Conservation (phyloP, 1,140 invertebrate species). For the Eufriesea mexicana region DNA sequence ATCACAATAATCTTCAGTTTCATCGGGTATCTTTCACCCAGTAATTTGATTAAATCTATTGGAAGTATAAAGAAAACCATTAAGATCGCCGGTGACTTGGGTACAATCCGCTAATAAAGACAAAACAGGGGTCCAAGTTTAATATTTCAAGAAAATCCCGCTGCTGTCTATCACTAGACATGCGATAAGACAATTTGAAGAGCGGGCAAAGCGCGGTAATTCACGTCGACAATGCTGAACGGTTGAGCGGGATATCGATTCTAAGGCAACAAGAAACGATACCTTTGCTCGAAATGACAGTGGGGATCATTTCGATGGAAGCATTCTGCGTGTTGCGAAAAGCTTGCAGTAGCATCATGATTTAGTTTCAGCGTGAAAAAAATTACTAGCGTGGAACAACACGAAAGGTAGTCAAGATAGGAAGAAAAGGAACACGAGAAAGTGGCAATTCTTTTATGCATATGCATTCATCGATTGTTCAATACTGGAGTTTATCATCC, state of each 20-base stretch:
- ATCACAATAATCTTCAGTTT: no score
- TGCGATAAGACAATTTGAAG: slow-evolving; percentile 67
- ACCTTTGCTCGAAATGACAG: slow-evolving; percentile 45
- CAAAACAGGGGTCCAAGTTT: slow-evolving; percentile 25
- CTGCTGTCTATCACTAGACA: slow-evolving; percentile 52
- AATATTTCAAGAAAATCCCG: slow-evolving; percentile 49
- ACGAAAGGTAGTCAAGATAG: no score
- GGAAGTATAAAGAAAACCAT: neutral
- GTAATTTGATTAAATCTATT: neutral
- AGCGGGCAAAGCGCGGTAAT: slow-evolving; percentile 57
- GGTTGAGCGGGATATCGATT: slow-evolving; percentile 56
- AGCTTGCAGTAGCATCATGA: neutral
- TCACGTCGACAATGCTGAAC: slow-evolving; percentile 56
- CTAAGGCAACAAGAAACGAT: slow-evolving; percentile 46
- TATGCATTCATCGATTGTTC: no score
- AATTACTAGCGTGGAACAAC: no score
- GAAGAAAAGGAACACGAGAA: no score
- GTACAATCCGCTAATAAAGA: slow-evolving; percentile 26
- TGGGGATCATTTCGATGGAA: slow-evolving; percentile 38
- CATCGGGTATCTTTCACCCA: neutral
- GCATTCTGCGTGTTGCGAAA: slow-evolving; percentile 47
- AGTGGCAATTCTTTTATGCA: no score
- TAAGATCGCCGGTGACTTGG: neutral
- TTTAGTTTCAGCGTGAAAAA: no score
- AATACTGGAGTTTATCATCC: no score